Conservation (phyloP, 2,797 vertebrate genomes). For the Vireo griseus region DNA sequence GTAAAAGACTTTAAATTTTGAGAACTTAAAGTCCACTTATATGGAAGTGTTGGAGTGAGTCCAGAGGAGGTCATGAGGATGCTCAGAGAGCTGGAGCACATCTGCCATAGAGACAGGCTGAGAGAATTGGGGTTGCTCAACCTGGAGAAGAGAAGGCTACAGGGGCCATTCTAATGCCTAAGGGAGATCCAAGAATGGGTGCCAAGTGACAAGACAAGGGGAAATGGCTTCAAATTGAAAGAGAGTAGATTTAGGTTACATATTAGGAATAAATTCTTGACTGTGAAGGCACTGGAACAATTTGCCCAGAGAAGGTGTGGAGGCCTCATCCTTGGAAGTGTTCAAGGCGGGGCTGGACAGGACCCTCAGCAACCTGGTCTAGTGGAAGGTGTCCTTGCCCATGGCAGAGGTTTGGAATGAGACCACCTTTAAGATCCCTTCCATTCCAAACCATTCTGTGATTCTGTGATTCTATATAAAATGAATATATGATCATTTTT, state of each 20-base stretch:
- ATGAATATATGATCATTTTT: neutral
- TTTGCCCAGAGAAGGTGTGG: neutral
- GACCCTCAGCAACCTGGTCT: neutral
- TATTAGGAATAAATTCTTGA: neutral
- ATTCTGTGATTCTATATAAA: neutral
- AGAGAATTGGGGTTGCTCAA: neutral
- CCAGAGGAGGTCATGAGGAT: neutral
- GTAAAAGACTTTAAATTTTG: neutral
- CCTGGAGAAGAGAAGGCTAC: neutral
- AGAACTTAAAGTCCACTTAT: neutral
- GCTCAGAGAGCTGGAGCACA: neutral
- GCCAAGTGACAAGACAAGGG: neutral
- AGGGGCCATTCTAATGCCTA: neutral
- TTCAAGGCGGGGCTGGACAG: neutral
- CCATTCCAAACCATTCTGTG: neutral
- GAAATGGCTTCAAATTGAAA: neutral
- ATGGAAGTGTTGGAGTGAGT: neutral
- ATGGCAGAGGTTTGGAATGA: too few species aligned
- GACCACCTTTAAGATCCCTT: neutral
- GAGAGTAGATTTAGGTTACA: neutral
- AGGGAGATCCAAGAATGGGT: neutral
- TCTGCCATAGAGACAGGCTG: neutral
- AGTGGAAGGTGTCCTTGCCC: neutral
- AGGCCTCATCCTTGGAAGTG: neutral
- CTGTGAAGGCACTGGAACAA: neutral